A percentile compares a stretch with the other conserved stretches of the same genome.
Evolutionary conservation across 2,888 invertebrate species (phyloP).

Genomic region (Eugnorisma glareosa): DNA sequence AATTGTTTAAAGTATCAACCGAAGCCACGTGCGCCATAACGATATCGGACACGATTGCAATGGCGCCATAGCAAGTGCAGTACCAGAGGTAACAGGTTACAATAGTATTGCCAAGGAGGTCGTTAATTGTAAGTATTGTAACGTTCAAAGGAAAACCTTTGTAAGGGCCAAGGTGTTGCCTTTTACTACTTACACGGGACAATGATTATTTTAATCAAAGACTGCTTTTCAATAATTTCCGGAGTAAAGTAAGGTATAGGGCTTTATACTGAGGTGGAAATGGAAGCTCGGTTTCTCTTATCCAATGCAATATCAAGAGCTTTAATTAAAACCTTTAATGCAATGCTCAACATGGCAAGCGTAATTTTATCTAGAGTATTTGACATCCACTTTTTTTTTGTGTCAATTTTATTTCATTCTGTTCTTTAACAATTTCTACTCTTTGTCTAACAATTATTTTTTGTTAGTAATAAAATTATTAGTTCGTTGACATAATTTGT

Average conservation of each 20-base stretch:
- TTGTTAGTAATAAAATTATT: too few relatives aligned
- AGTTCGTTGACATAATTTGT: not conserved
- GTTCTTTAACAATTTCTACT: not conserved
- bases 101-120: slow-evolving; percentile 43
- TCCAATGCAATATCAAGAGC: not conserved
- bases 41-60: slow-evolving; percentile 31
- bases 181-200: slow-evolving; percentile 59
- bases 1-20: not conserved
- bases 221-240: slow-evolving; percentile 49
- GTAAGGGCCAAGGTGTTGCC: slow-evolving; percentile 31
- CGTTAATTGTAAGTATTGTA: slow-evolving; percentile 56
- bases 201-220: slow-evolving; percentile 56
- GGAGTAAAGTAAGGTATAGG: not conserved
- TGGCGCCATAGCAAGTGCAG: slow-evolving; percentile 16
- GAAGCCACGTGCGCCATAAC: slow-evolving; percentile 16
- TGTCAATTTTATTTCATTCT: not conserved
- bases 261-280: not conserved
- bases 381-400: not conserved
- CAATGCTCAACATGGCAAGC: not conserved
- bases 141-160: slow-evolving; percentile 47
- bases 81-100: slow-evolving; percentile 16
- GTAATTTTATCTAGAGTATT: not conserved
- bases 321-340: too few relatives aligned
- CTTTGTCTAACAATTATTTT: not conserved
- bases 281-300: not conserved